Evolutionary conservation across 2,113 vertebrate genomes (phyloP).

Genomic region (Poeciliopsis prolifica): DNA sequence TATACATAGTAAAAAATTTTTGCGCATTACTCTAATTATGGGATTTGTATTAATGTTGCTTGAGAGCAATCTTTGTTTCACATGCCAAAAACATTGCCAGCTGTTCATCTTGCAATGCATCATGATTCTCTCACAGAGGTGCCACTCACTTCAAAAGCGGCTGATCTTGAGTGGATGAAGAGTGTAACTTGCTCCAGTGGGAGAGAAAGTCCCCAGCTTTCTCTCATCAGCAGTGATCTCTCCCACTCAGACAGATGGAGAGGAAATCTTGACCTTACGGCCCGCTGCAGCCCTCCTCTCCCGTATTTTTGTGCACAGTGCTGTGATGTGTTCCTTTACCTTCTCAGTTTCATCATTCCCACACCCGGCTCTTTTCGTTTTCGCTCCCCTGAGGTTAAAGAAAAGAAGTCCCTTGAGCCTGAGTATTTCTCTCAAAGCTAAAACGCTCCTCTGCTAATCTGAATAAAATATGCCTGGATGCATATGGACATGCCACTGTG

Average conservation of each 20-base stretch:
- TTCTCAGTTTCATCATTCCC: conserved; percentile 5
- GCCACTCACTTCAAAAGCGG: conserved; percentile 29
- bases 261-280: conserved; percentile 16
- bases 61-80: background rate
- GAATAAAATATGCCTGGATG: conserved; percentile 51
- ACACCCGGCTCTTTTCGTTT: background rate
- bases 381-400: conserved; percentile 25
- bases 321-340: background rate
- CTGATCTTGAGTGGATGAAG: conserved; percentile 37
- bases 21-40: background rate
- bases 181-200: conserved; percentile 27
- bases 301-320: conserved; percentile 2
- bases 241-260: conserved; percentile 19
- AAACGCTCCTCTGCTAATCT: conserved; percentile 35
- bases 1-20: background rate
- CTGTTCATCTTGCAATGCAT: conserved; percentile 20
- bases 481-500: conserved; percentile 51
- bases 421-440: background rate
- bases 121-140: conserved; percentile 25
- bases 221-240: conserved; percentile 25
- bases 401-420: conserved; percentile 18
- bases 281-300: background rate
- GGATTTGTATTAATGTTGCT: conserved; percentile 6
- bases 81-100: background rate
- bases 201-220: conserved; percentile 13